Conservation (phyloP, 2,888 invertebrate genomes). For the Neuroscelio doddi region DNA sequence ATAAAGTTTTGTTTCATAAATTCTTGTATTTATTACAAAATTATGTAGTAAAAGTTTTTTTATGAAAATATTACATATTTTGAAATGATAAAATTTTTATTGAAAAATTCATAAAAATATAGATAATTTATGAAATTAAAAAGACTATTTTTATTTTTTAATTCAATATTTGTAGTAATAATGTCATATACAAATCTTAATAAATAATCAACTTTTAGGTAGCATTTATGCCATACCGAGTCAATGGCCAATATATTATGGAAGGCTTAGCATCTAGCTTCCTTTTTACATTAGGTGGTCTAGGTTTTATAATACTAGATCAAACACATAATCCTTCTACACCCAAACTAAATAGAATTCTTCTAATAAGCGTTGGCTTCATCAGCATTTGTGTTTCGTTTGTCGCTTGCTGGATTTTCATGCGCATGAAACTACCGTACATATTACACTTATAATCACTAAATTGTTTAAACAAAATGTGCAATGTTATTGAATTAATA, state of each 20-base stretch:
- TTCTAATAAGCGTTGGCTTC: constrained; percentile 93
- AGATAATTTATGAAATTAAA: no score
- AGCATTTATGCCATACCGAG: constrained; percentile 98
- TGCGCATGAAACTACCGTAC: constrained; percentile 97
- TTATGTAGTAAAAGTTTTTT: no score
- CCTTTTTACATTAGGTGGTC: constrained; percentile 94
- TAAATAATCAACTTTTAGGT: constrained; percentile 76
- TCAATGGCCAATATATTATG: constrained; percentile 99
- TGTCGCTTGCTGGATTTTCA: constrained; percentile 97
- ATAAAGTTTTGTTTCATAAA: not conserved
- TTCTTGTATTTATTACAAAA: no score
- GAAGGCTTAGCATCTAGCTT: constrained; percentile 98
- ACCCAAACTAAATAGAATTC: constrained; percentile 90
- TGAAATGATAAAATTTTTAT: no score
- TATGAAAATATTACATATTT: no score
- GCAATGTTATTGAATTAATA: not conserved
- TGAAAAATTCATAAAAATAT: no score
- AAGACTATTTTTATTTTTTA: not conserved
- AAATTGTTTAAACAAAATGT: not conserved
- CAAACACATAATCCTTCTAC: constrained; percentile 93
- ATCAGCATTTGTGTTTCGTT: constrained; percentile 94
- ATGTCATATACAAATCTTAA: no score
- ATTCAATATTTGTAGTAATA: not conserved
- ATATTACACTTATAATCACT: constrained; percentile 51
- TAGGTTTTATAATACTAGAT: constrained; percentile 97